These are phyloP conservation scores for Aelia acuminata DNA, from an alignment of 2,888 invertebrate species.

Conservation along the genomic window DNA sequence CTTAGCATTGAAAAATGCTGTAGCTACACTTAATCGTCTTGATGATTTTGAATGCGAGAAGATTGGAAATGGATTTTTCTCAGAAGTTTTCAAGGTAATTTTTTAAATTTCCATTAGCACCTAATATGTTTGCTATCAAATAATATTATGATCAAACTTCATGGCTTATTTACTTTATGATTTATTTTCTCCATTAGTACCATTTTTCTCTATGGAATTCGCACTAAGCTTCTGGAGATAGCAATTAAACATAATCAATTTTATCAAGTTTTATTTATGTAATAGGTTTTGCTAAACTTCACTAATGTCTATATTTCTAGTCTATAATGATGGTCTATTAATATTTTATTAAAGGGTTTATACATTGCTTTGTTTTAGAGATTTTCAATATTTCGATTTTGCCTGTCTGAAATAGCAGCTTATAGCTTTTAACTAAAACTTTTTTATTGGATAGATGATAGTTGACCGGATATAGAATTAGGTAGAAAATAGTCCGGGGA, in stretches of 20 bases:
- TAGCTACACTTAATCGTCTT: constrained; percentile 90
- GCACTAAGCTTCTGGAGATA: background rate
- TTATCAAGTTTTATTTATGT: background rate
- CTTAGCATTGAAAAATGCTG: constrained; percentile 91
- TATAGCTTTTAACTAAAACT: too few relatives aligned
- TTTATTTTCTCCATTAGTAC: background rate
- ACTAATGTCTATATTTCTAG: too few relatives aligned
- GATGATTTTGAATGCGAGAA: constrained; percentile 95
- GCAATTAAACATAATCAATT: background rate
- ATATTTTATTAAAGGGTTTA: background rate
- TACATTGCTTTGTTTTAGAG: background rate
- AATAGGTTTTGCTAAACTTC: background rate
- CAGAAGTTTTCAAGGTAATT: constrained; percentile 96
- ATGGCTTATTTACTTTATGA: background rate
- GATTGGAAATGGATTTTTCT: constrained; percentile 96
- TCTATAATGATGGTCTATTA: too few relatives aligned
- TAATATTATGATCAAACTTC: background rate
- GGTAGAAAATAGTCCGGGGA: too few relatives aligned
- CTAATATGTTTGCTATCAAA: background rate
- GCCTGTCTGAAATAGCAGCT: too few relatives aligned
- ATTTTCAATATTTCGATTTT: too few relatives aligned
- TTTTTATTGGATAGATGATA: too few relatives aligned
- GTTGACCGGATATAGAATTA: too few relatives aligned
- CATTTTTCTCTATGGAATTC: background rate
- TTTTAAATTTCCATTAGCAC: background rate